Percentiles rank a stretch among this genome's conserved stretches.
These are phyloP conservation scores for Donacobius atricapilla DNA, from an alignment of 2,113 vertebrate species.

Conservation along the genomic window DNA sequence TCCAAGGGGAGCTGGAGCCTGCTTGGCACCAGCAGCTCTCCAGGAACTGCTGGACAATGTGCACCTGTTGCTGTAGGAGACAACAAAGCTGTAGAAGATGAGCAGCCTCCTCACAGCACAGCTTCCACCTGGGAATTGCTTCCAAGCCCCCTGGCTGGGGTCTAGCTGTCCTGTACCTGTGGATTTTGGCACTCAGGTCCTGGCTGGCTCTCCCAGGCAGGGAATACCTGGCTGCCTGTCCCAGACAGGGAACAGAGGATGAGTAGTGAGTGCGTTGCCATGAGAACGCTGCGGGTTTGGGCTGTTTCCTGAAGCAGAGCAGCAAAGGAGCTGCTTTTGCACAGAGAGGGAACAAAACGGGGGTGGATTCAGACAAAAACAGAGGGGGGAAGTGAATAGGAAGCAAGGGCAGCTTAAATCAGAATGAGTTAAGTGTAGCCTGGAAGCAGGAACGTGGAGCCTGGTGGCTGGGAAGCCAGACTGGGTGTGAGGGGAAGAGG, in stretches of 20 bases:
- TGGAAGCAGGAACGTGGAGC: not conserved
- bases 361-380: slow-evolving; percentile 6
- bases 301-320: not conserved
- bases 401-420: not conserved
- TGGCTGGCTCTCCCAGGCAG: not conserved
- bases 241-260: not conserved
- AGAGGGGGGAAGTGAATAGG: not conserved
- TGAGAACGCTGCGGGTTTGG: not conserved
- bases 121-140: not conserved
- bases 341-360: not conserved
- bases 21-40: not conserved
- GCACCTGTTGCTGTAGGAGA: not conserved
- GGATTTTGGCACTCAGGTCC: not conserved
- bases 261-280: not conserved
- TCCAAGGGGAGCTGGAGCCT: not conserved
- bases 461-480: not conserved
- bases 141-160: not conserved
- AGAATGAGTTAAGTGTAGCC: not conserved
- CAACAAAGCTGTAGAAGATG: not conserved
- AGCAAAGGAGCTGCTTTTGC: not conserved
- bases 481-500: not conserved
- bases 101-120: not conserved
- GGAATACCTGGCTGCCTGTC: not conserved
- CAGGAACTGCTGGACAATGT: not conserved
- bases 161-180: not conserved